phyloP scores from a whole-genome alignment of 2,888 invertebrate species.

The Catocala nupta region DNA sequence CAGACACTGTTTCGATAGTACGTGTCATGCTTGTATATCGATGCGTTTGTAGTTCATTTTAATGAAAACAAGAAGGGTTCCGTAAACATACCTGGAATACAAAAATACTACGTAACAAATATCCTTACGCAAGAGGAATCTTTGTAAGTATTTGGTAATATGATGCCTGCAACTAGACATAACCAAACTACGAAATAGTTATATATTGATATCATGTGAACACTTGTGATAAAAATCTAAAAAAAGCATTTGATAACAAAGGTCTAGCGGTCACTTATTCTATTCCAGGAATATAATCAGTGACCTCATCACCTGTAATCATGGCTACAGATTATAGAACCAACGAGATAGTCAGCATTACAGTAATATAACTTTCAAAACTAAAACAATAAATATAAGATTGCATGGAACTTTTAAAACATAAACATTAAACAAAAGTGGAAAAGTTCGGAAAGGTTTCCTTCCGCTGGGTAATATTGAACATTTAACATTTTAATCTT shows the following conservation, averaged over 20 bases:
- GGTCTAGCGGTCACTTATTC: too few species aligned
- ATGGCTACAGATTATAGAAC: too few species aligned
- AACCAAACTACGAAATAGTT: too few species aligned
- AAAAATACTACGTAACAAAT: not conserved
- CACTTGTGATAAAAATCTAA: too few species aligned
- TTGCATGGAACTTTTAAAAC: not conserved
- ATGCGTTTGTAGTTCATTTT: not conserved
- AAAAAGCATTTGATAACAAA: too few species aligned
- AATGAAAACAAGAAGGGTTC: not conserved
- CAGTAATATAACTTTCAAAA: not conserved
- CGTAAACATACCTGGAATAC: not conserved
- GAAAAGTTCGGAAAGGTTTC: slow-evolving; percentile 24
- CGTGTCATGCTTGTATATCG: slow-evolving; percentile 3
- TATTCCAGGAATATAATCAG: too few species aligned
- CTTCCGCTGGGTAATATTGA: slow-evolving; percentile 8
- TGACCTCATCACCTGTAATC: too few species aligned
- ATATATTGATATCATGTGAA: too few species aligned
- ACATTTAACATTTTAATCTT: slow-evolving; percentile 37
- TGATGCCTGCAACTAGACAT: too few species aligned
- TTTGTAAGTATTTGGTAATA: too few species aligned
- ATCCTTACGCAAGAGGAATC: too few species aligned
- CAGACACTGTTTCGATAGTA: slow-evolving; percentile 10
- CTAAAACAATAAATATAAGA: not conserved
- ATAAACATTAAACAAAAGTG: not conserved
- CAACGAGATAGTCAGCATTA: too few species aligned